Evolutionary conservation across 2,797 vertebrate genomes (phyloP).

Genomic region (Loris lydekkerianus): DNA sequence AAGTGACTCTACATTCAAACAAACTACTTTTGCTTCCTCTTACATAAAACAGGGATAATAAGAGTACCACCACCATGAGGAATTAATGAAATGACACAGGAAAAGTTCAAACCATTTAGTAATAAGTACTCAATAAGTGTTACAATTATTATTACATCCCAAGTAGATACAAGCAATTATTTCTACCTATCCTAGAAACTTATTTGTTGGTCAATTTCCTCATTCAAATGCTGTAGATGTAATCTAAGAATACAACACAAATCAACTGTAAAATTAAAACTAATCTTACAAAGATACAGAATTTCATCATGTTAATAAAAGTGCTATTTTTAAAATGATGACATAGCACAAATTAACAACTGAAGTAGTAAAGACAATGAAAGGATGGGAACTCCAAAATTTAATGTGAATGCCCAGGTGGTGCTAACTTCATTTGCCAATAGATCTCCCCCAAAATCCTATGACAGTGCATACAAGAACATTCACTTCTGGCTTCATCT

Average conservation of each 20-base stretch:
- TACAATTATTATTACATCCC: neutral
- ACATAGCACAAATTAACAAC: neutral
- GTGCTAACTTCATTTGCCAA: neutral
- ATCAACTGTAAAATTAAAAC: conserved; percentile 5
- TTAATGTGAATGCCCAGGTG: neutral
- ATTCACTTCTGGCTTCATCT: neutral
- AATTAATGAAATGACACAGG: neutral
- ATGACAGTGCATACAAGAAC: neutral
- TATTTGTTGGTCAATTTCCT: neutral
- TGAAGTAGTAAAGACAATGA: neutral
- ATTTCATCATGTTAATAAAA: conserved; percentile 23
- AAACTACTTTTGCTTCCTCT: neutral
- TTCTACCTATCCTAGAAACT: neutral
- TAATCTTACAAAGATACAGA: neutral
- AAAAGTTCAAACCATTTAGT: neutral
- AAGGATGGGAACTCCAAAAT: neutral
- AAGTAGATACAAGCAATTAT: neutral
- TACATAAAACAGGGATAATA: neutral
- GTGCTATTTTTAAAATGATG: neutral
- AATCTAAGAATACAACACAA: neutral
- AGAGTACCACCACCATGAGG: neutral
- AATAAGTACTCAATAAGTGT: neutral
- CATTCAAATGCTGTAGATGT: neutral
- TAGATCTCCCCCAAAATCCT: neutral
- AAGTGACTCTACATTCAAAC: conserved; percentile 40